Evolutionary conservation across 2,888 invertebrate species (phyloP), one percentile per base, ranked within the genome.

Genomic region (Heliconius ismenius): DNA sequence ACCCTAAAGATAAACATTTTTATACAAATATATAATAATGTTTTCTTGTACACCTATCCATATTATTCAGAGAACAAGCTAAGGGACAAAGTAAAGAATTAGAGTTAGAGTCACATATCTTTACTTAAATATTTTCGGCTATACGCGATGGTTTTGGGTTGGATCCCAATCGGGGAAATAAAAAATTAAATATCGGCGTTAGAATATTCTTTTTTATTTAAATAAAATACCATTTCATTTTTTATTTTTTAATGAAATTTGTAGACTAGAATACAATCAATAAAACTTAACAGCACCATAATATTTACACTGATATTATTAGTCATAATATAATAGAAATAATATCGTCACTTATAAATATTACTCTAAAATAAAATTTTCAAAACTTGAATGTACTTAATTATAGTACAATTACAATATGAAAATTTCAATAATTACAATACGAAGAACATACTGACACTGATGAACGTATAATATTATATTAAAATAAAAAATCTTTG

Each of bases 231-330:
- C 21, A 65, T 82, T 81, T 87, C 85, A 88, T 86, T 83, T 75
- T 62, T 68, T 72, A 80, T 79, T 74, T 39, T 91, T 91, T 91
- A 89, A 88, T 91, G 85, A 80, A 28, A 85, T 85, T 85, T 89
- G 84, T 87, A 89, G 92, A 93, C 92, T 93, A 92, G 92, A 93
- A 91, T 90, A 92, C 86, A 91, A 89, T 86, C 86, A 85, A 86
- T 86, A 79, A 87, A 87, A 87, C 85, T 84, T 84, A 86, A 86
- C 85, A 91, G 90, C 90, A 91, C 89, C 91, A 85, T 81, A 84
- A 81, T 84, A 84, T 85, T 83, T 85, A 84, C 83, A 84, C 70
- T 79, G 68, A 79, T 76, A 77, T 76, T n/a, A 77, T 68, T n/a
- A 49, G 13, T 74, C 7, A 72, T 49, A 63, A 72, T 49, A 54